Evolutionary conservation across 1,140 invertebrate genomes (phyloP).

Genomic region (Drosophila prosaltans): DNA sequence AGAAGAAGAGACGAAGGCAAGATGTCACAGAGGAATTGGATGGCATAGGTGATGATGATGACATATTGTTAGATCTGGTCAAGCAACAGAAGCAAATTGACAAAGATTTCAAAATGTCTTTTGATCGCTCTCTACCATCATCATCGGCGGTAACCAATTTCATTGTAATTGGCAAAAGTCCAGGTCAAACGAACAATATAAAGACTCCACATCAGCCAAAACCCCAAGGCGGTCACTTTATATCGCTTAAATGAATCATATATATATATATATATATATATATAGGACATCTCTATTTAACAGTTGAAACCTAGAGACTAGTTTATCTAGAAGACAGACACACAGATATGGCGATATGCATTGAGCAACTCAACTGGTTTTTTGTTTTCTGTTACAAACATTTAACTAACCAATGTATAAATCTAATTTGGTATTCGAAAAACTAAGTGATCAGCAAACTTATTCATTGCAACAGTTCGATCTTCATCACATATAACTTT

Average conservation of each 20-base stretch:
- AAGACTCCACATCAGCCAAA: not conserved
- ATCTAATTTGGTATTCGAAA: too few species aligned
- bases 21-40: not conserved
- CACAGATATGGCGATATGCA: too few species aligned
- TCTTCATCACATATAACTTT: too few species aligned
- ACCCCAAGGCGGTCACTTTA: not conserved
- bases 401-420: too few species aligned
- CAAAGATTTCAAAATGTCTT: not conserved
- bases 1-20: not conserved
- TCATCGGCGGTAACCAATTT: not conserved
- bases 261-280: not conserved
- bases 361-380: too few species aligned
- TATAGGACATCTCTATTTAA: too few species aligned
- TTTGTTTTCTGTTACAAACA: too few species aligned
- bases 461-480: too few species aligned
- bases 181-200: not conserved
- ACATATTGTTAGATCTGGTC: not conserved
- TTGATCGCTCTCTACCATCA: not conserved
- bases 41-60: constrained; percentile 2
- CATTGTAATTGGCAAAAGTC: not conserved
- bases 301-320: too few species aligned
- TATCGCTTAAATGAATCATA: not conserved
- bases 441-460: too few species aligned
- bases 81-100: not conserved
- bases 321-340: too few species aligned